Percentiles rank a stretch among this genome's conserved stretches.
These are phyloP conservation scores for Trachythela sp. DNA, from an alignment of 64 coral and sea anemone genomes.

Conservation along the genomic window DNA sequence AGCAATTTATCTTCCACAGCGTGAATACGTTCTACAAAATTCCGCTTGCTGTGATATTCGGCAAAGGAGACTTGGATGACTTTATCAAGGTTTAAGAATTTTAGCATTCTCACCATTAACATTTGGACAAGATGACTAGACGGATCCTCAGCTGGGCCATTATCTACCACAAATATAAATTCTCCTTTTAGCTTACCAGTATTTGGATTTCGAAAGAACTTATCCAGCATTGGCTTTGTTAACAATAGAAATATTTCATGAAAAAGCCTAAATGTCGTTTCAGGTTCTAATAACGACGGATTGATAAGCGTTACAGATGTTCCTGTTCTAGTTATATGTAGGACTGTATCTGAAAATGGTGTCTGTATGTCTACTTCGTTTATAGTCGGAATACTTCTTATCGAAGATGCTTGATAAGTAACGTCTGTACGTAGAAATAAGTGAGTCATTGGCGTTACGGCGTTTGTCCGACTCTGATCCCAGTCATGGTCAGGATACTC, in stretches of 20 bases:
- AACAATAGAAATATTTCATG: not conserved
- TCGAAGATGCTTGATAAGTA: not conserved
- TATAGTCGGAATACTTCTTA: too few relatives aligned
- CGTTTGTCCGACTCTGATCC: slow-evolving; percentile 4
- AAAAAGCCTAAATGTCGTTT: not conserved
- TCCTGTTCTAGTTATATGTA: not conserved
- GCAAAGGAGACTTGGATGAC: not conserved
- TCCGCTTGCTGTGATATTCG: not conserved
- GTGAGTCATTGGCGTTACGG: slow-evolving; percentile 23
- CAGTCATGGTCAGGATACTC: slow-evolving; percentile 19
- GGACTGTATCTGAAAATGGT: not conserved
- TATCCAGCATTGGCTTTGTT: not conserved
- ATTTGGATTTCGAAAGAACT: not conserved
- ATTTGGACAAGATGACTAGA: not conserved
- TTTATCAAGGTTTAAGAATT: not conserved
- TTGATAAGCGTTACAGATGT: not conserved
- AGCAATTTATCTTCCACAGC: not conserved
- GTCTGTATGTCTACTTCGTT: too few relatives aligned
- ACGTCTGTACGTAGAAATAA: slow-evolving; percentile 8
- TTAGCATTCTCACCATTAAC: not conserved
- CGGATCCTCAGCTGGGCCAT: not conserved
- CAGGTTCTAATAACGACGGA: not conserved
- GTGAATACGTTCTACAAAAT: not conserved
- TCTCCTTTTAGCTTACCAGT: not conserved
- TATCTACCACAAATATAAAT: not conserved